These are phyloP conservation scores for Scatophagus argus DNA, from an alignment of 2,113 vertebrate species.

Conservation along the genomic window DNA sequence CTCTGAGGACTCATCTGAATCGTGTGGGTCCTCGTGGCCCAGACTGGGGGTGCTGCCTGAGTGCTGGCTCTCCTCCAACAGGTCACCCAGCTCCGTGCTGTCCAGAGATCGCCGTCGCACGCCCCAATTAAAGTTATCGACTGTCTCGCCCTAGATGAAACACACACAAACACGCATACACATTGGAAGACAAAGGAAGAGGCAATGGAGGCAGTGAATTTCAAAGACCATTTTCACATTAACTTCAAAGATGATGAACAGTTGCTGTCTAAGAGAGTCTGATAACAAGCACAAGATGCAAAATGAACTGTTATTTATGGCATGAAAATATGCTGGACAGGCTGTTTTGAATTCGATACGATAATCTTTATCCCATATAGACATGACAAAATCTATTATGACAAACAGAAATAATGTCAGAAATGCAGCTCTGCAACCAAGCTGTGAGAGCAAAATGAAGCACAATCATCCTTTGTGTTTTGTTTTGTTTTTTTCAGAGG, in stretches of 20 bases:
- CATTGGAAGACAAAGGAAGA: constrained; percentile 37
- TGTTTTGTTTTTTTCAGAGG: constrained; percentile 10
- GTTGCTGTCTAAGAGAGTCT: constrained; percentile 21
- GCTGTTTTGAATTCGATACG: constrained; percentile 11
- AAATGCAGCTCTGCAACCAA: constrained; percentile 65
- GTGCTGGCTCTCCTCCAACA: constrained; percentile 95
- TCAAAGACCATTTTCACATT: constrained; percentile 15
- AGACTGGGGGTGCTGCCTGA: constrained; percentile 94
- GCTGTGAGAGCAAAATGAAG: constrained; percentile 62
- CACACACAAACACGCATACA: constrained; percentile 49
- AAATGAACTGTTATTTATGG: constrained; percentile 62
- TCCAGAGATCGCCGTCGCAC: constrained; percentile 97
- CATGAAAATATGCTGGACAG: constrained; percentile 51
- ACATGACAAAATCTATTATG: constrained; percentile 9
- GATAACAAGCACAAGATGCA: constrained; percentile 67
- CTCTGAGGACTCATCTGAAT: constrained; percentile 96
- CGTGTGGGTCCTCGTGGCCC: constrained; percentile 90
- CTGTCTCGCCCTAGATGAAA: constrained; percentile 92
- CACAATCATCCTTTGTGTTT: constrained; percentile 37
- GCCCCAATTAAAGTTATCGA: constrained; percentile 99
- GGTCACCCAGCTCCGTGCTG: constrained; percentile 95
- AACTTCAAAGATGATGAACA: constrained; percentile 17
- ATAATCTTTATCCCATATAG: constrained; percentile 26
- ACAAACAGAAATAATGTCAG: constrained; percentile 41
- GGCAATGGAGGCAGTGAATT: neutral